Base-by-base conservation (phyloP, 2,888 invertebrate species). In the Acrobasis suavella region DNA sequence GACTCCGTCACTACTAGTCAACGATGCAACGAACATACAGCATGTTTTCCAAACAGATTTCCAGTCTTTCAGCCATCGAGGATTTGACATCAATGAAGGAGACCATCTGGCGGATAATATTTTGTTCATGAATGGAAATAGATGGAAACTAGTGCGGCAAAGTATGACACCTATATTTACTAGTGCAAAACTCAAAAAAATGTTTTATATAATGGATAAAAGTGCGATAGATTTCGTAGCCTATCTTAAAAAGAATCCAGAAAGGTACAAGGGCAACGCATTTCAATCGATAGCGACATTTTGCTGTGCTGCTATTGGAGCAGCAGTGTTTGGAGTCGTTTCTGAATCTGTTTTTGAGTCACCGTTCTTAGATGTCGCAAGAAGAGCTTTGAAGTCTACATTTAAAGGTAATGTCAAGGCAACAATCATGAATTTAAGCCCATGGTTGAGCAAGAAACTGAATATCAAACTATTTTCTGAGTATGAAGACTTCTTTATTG, bases 71-170 rank as follows among this genome's bases (percentile, higher is more conserved):
- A 72, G 71, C 58, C 72, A 81, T 49, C 74, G 86, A 69, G 86
- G 84, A 0, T 49, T 82, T 10, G 68, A 72, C 0, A 65, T 72
- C 12, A 73, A 64, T n/a, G 72, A 80, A 12, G 72, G 72, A 0
- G 86, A 87, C 46, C 62, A 72, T 16, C 69, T 87, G 6, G 73
- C 79, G 0, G 77, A 86, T 58, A 86, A 82, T 55, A 64, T 86
- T 3, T 67, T 85, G 2, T 70, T 85, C 46, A 69, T 80, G 63
- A 64, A 80, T 16, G 77, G 87, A 3, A 77, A 77, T 12, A 75
- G 79, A 65, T 91, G 89, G 91, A 84, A 85, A 63, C 68, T 82
- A 9, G 73, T 87, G 10, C 73, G 89, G n/a, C 86, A 87, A 46
- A 87, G 80, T 62, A 68, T 91, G 64, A 80, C 84, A 0, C 86